Evolutionary conservation across 2,888 invertebrate species (phyloP), one percentile per base, ranked within the genome.

Genomic region (Nineta flava): DNA sequence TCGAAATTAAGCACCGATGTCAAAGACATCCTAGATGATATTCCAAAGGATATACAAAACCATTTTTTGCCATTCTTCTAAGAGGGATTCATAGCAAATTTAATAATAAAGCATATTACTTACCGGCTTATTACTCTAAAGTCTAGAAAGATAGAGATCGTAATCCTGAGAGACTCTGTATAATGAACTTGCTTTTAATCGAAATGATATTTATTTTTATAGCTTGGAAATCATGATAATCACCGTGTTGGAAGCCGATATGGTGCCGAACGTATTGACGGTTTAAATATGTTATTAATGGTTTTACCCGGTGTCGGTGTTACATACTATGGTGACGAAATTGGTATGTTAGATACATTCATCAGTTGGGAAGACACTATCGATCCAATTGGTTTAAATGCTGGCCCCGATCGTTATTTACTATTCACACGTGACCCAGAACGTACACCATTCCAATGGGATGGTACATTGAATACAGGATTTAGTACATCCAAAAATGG

Each of bases 281-380:
- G 81, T n/a, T 74, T 91, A 60, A 86, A 88, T 61, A 87, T 92
- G 83, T 62, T 95, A 48, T 69, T 81, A 15, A 70, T 88, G 61
- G 72, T 91, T 13, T 68, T 94, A 49, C 92, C 91, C 2, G 94
- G 94, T 41, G 77, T 88, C 4, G 79, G 83, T 17, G 78, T 92
- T 9, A 84, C 87, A 1, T 94, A 94, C 61, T 87, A 93, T 70
- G 88, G 87, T 4, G 87, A 88, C 58, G 87, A 87, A 67, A 74
- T 88, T 45, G 86, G 81, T 1, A 79, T 84, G 78, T 61, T 69
- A 53, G 75, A 84, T 59, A 67, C 69, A 43, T 65, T 68, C 40
- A 73, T 77, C 12, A 67, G 69, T 0, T 73, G 62, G 58, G 63
- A 65, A 31, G 62, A 71, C 7, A 64, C 62, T 12, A 59, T 72